A percentile compares a stretch with the other conserved stretches of the same genome.
phyloP scores from a whole-genome alignment of 1,140 invertebrate genomes.

The Drosophila athabasca region DNA sequence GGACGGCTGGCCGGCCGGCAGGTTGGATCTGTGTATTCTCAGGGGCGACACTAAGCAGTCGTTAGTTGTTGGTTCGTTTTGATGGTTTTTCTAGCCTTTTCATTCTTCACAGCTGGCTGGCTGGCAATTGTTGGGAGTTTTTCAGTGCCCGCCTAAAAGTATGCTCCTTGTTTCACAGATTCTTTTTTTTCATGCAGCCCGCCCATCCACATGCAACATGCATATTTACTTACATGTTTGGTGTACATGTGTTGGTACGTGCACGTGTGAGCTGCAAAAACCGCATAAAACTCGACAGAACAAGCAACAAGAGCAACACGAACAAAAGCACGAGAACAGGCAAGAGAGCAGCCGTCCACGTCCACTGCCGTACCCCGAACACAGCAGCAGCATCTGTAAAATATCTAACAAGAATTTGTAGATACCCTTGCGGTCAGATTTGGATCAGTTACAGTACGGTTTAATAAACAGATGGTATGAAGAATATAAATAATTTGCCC shows the following conservation, averaged over 20 bases:
- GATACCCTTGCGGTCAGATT: no score
- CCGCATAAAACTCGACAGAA: slow-evolving; percentile 60
- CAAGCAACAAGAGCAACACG: slow-evolving; percentile 20
- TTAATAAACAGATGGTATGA: no score
- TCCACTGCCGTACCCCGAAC: slow-evolving; percentile 26
- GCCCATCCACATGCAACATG: slow-evolving; percentile 28
- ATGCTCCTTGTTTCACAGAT: slow-evolving; percentile 69
- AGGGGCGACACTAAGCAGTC: no score
- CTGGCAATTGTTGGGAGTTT: slow-evolving; percentile 64
- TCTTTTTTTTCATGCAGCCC: slow-evolving; percentile 45
- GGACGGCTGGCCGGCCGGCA: no score
- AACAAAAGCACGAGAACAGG: slow-evolving; percentile 42
- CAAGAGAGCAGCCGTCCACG: slow-evolving; percentile 54
- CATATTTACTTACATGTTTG: slow-evolving; percentile 16
- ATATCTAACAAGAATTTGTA: slow-evolving; percentile 3
- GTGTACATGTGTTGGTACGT: slow-evolving; percentile 1
- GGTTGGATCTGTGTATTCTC: no score
- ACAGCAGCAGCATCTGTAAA: slow-evolving; percentile 17
- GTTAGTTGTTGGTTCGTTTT: slow-evolving; percentile 13
- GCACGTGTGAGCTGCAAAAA: slow-evolving; percentile 46
- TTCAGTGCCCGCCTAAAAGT: slow-evolving; percentile 54
- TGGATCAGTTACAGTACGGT: no score
- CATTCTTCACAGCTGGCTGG: slow-evolving; percentile 49
- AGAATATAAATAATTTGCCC: no score
- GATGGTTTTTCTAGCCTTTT: slow-evolving; percentile 40